Base-by-base conservation (phyloP, 1,140 invertebrate species). In the Spodoptera frugiperda region DNA sequence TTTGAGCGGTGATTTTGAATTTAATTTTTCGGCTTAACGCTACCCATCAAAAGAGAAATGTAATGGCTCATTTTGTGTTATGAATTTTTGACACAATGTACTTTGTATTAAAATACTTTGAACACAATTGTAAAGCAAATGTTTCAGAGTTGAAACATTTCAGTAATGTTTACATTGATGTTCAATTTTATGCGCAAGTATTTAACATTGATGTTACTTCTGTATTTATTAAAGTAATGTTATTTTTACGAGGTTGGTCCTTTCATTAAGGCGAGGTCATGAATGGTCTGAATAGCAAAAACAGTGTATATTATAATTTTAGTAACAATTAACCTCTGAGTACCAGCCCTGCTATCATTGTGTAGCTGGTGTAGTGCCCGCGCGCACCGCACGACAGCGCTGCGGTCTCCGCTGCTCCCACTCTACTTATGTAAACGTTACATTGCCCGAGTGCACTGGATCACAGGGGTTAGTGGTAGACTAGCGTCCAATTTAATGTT, bases 21-120 rank as follows among this genome's bases (percentile, higher is more conserved):
- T 84, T 78, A 84, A 78, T 85, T 83, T 82, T 83, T 81, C 73
- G 78, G 74, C 74, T 77, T 71, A 77, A 46, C 63, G 76, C 57
- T 75, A 53, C 44, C 72, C 30, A 21, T 75, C 59, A 75, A 63
- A 65, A 51, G 72, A 75, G 48, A 75, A 39, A 39, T 17, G 72
- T 75, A 75, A 75, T 65, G 59, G 48, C 57, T 75, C 59, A 54
- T 75, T 74, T 75, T 46, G 30, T 75, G 65, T 65, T 75, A 75
- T 51, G 44, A 61, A 39, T 61, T 75, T 65, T 75, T 74, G 71
- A 74, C 71, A 61, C 39, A 51, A 61, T 73, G 53, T 72, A 72
- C 53, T 39, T 39, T 39, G 33, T 39, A 39, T 39, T 39, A 39
- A 39, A 39, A 39, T 39, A 39, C 33, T 39, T 39, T 55, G n/a